Conservation (phyloP, 2,888 invertebrate species). For the Erebia ligea region DNA sequence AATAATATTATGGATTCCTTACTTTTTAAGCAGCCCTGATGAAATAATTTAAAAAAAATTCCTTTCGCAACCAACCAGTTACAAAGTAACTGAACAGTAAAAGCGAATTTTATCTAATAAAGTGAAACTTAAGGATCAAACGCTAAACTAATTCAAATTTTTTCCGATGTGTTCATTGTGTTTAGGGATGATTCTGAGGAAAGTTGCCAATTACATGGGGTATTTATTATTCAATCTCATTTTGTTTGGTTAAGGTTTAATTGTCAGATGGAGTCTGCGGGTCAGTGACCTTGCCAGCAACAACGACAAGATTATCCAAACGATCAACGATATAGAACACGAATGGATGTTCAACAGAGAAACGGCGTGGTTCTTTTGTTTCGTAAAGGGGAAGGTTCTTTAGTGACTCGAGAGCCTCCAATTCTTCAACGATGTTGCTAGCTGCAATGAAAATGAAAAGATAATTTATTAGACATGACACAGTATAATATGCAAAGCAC, state of each 20-base stretch:
- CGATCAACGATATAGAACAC: slow-evolving; percentile 85
- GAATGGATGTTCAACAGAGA: slow-evolving; percentile 85
- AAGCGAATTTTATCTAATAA: background rate
- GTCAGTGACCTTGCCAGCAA: slow-evolving; percentile 83
- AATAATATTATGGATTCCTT: no score
- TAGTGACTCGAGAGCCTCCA: slow-evolving; percentile 14
- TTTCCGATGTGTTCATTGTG: background rate
- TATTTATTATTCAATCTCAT: background rate
- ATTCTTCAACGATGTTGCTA: slow-evolving; percentile 29
- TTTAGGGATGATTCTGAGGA: background rate
- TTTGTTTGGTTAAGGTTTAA: slow-evolving; percentile 38
- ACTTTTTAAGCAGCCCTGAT: no score
- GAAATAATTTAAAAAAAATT: no score
- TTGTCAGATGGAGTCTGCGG: slow-evolving; percentile 69
- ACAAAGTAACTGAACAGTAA: background rate
- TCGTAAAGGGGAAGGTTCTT: slow-evolving; percentile 46
- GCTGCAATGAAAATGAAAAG: slow-evolving; percentile 43
- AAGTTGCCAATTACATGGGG: background rate
- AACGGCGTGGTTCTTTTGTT: slow-evolving; percentile 55
- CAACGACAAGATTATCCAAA: slow-evolving; percentile 82
- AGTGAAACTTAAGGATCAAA: background rate
- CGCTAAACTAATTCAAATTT: background rate
- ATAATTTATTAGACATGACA: background rate
- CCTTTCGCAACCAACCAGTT: background rate
- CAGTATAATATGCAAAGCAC: background rate